phyloP scores from a whole-genome alignment of 2,888 invertebrate genomes.

The Xestia rhomboidea region DNA sequence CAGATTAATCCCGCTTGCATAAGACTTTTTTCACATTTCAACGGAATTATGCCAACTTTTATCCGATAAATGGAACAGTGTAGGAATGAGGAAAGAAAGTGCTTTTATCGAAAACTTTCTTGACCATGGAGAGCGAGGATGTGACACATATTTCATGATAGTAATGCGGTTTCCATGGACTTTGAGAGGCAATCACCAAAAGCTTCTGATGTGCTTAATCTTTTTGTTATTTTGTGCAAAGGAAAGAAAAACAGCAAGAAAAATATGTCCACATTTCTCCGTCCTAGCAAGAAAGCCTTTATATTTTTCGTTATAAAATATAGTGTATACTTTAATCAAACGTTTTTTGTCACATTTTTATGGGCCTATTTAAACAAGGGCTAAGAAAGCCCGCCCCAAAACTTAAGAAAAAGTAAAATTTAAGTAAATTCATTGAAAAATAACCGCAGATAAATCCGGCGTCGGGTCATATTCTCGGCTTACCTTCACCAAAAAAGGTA shows the following conservation, averaged over 20 bases:
- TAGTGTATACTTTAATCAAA: constrained; percentile 5
- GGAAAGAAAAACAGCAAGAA: constrained; percentile 26
- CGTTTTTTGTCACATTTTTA: constrained; percentile 6
- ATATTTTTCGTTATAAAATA: constrained; percentile 15
- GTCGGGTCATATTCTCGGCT: constrained; percentile 67
- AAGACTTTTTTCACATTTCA: constrained; percentile 72
- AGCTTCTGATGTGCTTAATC: constrained; percentile 30
- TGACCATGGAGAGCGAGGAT: constrained; percentile 44
- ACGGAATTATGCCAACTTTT: constrained; percentile 67
- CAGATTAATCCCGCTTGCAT: constrained; percentile 81
- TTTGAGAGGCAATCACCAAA: constrained; percentile 39
- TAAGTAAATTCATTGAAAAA: constrained; percentile 63
- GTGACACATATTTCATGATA: constrained; percentile 56
- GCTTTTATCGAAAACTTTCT: constrained; percentile 67
- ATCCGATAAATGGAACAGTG: constrained; percentile 62
- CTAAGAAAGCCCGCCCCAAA: not conserved
- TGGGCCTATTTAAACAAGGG: constrained; percentile 17
- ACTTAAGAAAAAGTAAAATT: constrained; percentile 47
- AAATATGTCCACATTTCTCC: constrained; percentile 21
- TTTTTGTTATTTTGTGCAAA: constrained; percentile 38
- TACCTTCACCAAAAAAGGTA: constrained; percentile 78
- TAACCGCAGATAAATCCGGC: constrained; percentile 67
- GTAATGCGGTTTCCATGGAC: constrained; percentile 46
- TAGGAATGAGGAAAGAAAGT: constrained; percentile 55
- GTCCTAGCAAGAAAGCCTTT: not conserved